Base-by-base conservation (phyloP, 2,888 invertebrate species). In the Cephus sareptanus region DNA sequence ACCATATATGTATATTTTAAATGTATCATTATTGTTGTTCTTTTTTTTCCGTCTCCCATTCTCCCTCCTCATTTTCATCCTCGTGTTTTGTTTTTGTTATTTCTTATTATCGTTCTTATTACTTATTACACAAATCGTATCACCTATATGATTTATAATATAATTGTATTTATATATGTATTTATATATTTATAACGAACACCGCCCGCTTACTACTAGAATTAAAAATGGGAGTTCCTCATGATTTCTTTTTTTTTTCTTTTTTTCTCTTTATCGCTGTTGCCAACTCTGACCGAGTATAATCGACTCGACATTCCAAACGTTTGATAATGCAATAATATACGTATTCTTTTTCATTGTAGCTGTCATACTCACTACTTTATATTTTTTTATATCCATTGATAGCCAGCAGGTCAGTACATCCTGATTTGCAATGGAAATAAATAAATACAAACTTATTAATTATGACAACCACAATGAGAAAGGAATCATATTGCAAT, bases 111-210 rank as follows among this genome's bases (percentile, higher is more conserved):
- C 85, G 87, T 87, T 84, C 86, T 76, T 79, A 74, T 89, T 89
- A 87, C 85, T 90, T 87, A 88, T 90, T 89, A 90, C 86, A 90
- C 87, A 90, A 90, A 91, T 90, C 89, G 90, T 91, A 89, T 88
- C 86, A 86, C 75, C 85, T 87, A 89, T 89, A 90, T 88, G 89
- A 90, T 90, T 90, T 86, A 88, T 88, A 86, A 85, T 87, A 86
- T 89, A 87, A 87, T 89, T 89, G 85, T 89, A 90, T 89, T 88
- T 83, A 83, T 87, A 81, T 84, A 82, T 85, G 85, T 88, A 88
- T 88, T 85, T 90, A 89, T 91, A 89, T 90, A 90, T 90, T 89
- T 91, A 91, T 91, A 91, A 91, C 90, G 91, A 91, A 91, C 91
- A 91, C 89, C 91, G 87, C 90, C 89, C 91, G 89, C 79, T 82